phyloP scores from a whole-genome alignment of 2,797 vertebrate genomes.

The Sitta carolinensis region DNA sequence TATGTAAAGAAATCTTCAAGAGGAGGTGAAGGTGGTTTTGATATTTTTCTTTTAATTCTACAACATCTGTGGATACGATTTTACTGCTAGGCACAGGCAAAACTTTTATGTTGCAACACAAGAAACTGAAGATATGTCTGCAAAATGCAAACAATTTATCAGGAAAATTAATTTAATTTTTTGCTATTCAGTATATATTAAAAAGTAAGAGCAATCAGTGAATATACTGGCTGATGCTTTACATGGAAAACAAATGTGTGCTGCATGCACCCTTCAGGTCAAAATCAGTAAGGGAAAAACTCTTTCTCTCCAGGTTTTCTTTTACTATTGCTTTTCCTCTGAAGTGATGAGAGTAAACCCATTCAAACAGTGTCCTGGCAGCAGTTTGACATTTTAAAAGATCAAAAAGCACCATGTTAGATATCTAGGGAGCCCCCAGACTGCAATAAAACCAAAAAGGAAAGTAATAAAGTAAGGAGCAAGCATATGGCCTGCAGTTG shows the following conservation, averaged over 20 bases:
- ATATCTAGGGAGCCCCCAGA: neutral
- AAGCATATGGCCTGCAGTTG: neutral
- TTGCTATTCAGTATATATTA: neutral
- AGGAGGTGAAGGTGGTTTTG: constrained; percentile 4
- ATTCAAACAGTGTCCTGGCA: constrained; percentile 7
- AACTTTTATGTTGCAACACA: neutral
- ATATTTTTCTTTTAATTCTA: neutral
- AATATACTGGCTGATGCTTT: neutral
- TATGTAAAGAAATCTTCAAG: neutral
- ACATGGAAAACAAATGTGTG: neutral
- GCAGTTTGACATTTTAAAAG: constrained; percentile 21
- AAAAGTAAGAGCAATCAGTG: neutral
- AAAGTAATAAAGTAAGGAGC: constrained; percentile 19
- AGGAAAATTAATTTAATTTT: neutral
- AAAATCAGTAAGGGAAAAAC: neutral
- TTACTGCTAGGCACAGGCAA: neutral
- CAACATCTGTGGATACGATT: neutral
- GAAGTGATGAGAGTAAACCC: neutral
- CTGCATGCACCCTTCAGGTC: neutral
- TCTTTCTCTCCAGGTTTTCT: neutral
- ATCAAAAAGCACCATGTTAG: neutral
- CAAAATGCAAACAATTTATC: neutral
- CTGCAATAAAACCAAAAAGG: neutral
- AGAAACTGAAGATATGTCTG: neutral
- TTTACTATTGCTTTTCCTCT: neutral